phyloP scores from a whole-genome alignment of 1,140 invertebrate species.

The Nylanderia fulva region DNA sequence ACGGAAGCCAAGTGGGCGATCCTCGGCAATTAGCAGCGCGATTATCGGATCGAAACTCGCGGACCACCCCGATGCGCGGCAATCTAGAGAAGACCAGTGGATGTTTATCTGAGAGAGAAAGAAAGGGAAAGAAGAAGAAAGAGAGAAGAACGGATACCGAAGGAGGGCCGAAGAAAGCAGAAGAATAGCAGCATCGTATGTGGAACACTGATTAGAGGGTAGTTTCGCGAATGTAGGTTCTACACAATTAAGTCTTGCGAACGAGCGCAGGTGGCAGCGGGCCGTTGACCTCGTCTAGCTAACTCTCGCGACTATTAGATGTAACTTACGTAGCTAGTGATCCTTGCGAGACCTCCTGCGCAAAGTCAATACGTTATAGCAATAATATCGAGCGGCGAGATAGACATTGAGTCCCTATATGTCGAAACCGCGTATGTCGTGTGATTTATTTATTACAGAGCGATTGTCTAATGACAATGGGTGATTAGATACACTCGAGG shows the following conservation, averaged over 20 bases:
- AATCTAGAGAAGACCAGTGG: neutral
- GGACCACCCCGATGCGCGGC: conserved; percentile 48
- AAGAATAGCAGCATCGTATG: conserved; percentile 43
- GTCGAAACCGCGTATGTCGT: neutral
- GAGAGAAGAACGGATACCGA: neutral
- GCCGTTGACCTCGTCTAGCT: conserved; percentile 46
- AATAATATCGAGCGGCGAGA: conserved; percentile 33
- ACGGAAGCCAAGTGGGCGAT: conserved; percentile 21
- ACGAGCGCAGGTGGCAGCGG: conserved; percentile 64
- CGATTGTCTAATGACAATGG: conserved; percentile 41
- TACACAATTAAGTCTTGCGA: conserved; percentile 66
- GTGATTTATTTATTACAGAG: conserved; percentile 26
- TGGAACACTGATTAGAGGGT: conserved; percentile 61
- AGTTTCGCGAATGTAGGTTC: conserved; percentile 63
- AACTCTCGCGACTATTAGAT: conserved; percentile 50
- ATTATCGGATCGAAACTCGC: conserved; percentile 41
- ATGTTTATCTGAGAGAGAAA: neutral
- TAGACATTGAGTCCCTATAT: conserved; percentile 16
- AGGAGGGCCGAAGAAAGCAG: neutral
- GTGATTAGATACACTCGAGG: conserved; percentile 33
- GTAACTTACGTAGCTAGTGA: conserved; percentile 32
- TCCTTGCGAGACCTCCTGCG: conserved; percentile 33
- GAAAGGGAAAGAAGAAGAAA: neutral
- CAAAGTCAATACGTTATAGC: conserved; percentile 30
- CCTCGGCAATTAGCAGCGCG: conserved; percentile 62